Evolutionary conservation across 2,113 vertebrate species (phyloP).

Genomic region (Clarias macrocephalus): DNA sequence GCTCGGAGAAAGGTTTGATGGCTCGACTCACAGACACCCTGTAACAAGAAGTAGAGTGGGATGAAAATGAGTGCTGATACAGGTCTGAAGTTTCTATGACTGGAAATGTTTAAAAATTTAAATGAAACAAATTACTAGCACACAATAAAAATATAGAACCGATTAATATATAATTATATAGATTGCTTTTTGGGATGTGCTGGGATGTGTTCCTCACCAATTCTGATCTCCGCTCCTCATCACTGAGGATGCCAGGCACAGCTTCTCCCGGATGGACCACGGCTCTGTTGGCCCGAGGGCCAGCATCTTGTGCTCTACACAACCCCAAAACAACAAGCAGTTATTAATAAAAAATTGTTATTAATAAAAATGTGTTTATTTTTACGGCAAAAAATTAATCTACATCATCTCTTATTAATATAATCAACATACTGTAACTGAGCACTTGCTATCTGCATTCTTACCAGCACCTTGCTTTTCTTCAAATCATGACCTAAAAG

Average conservation of each 20-base stretch:
- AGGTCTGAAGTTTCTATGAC: neutral
- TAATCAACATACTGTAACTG: neutral
- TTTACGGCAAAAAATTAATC: neutral
- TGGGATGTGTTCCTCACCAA: slow-evolving; percentile 75
- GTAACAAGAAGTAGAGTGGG: neutral
- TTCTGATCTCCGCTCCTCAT: slow-evolving; percentile 99
- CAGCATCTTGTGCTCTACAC: slow-evolving; percentile 91
- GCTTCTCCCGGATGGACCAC: slow-evolving; percentile 95
- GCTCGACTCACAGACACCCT: slow-evolving; percentile 99
- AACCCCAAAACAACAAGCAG: neutral
- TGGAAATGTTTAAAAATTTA: neutral
- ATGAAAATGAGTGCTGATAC: neutral
- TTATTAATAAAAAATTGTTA: neutral
- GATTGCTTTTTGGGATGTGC: neutral
- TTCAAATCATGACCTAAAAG: neutral
- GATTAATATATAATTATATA: neutral
- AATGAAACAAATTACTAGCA: neutral
- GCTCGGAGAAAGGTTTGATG: slow-evolving; percentile 97
- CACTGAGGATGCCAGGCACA: slow-evolving; percentile 96
- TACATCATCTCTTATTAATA: neutral
- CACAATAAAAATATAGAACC: neutral
- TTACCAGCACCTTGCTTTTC: neutral
- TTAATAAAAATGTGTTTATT: neutral
- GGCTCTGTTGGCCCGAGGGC: slow-evolving; percentile 92
- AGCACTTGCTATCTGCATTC: neutral